Conservation (phyloP, 53 echinoderm and acorn worm genomes). For the Henricia sp. region DNA sequence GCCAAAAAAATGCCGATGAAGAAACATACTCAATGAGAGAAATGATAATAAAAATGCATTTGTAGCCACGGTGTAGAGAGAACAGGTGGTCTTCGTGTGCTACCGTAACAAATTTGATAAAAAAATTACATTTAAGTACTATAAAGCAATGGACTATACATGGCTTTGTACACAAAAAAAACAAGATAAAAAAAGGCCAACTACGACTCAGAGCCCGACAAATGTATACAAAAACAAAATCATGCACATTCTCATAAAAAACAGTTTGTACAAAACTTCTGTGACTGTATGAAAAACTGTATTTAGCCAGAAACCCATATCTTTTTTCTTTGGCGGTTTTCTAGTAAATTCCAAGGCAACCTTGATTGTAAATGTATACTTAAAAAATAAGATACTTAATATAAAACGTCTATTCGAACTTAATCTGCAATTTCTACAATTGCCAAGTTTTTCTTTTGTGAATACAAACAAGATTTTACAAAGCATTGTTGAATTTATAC, state of each 20-base stretch:
- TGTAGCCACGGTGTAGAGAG: no score
- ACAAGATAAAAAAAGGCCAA: neutral
- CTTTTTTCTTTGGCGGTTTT: neutral
- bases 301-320: neutral
- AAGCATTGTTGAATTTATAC: conserved; percentile 58
- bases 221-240: conserved; percentile 38
- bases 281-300: neutral
- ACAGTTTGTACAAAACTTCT: conserved; percentile 28
- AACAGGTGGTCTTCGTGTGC: no score
- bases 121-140: conserved; percentile 33
- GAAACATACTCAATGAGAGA: no score
- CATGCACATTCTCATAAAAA: conserved; percentile 43
- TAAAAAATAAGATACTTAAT: conserved; percentile 18
- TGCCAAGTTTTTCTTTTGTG: conserved; percentile 39
- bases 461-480: conserved; percentile 64
- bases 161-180: conserved; percentile 43
- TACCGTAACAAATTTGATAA: no score
- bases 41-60: no score
- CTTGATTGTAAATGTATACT: conserved; percentile 2
- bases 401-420: conserved; percentile 32
- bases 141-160: neutral
- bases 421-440: conserved; percentile 40
- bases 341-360: conserved; percentile 4
- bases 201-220: conserved; percentile 13
- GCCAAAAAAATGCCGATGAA: no score